Evolutionary conservation across 1,140 invertebrate genomes (phyloP).

Genomic region (Camponotus pennsylvanicus): DNA sequence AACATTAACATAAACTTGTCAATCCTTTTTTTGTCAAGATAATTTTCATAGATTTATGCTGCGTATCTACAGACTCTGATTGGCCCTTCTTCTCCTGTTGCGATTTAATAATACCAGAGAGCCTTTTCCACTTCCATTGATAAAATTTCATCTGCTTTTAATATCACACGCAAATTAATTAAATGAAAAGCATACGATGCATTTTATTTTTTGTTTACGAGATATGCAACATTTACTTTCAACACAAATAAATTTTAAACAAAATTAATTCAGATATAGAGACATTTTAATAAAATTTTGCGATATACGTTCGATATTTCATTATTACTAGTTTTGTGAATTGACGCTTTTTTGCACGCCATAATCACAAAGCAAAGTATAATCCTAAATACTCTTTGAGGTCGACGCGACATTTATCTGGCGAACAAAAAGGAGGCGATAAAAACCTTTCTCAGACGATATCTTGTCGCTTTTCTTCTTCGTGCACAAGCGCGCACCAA

Average conservation of each 20-base stretch:
- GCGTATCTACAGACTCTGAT: not conserved
- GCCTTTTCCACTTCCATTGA: not conserved
- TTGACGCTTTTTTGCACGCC: not conserved
- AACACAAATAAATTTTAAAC: constrained; percentile 38
- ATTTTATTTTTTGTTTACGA: constrained; percentile 44
- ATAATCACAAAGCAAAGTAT: constrained; percentile 10
- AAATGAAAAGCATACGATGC: constrained; percentile 63
- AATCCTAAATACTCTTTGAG: constrained; percentile 47
- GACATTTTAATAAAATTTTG: constrained; percentile 42
- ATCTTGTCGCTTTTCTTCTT: constrained; percentile 44
- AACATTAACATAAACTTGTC: constrained; percentile 4
- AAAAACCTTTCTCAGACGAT: constrained; percentile 34
- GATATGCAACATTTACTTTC: constrained; percentile 36
- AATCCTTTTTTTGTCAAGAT: not conserved
- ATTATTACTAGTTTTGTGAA: not conserved
- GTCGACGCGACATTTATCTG: constrained; percentile 41
- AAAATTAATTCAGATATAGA: constrained; percentile 44
- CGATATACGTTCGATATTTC: constrained; percentile 12
- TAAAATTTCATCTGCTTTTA: constrained; percentile 56
- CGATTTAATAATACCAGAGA: constrained; percentile 34
- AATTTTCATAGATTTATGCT: constrained; percentile 7
- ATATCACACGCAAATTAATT: constrained; percentile 68
- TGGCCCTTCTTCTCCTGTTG: not conserved
- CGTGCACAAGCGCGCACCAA: not conserved
- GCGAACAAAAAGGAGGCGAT: constrained; percentile 10